Evolutionary conservation across 2,113 vertebrate genomes (phyloP), one percentile per base, ranked within the genome.

Genomic region (Percina caprodes): DNA sequence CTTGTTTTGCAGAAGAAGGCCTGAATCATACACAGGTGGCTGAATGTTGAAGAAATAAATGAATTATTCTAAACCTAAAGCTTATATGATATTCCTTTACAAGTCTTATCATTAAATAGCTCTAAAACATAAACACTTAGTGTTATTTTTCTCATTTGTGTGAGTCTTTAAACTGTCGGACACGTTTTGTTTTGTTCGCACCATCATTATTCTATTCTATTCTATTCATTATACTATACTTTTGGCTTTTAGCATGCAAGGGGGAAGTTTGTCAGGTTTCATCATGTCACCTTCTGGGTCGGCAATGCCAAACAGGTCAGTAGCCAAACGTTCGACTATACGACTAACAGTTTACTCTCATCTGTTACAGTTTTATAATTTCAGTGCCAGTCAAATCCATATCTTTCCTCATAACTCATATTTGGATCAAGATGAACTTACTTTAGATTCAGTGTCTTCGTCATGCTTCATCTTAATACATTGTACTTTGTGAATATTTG

Each of bases 201-300:
- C 24, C 26, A 12, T 21, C 3, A 24, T 63, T 13, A 1, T 55
- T 30, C 56, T 61, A 11, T 62, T 59, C n/a, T n/a, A n/a, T n/a
- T n/a, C n/a, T n/a, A n/a, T n/a, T n/a, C n/a, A n/a, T n/a, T n/a
- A n/a, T n/a, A n/a, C n/a, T n/a, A 6, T 30, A 6, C 21, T 56
- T 89, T 70, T 68, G 21, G 18, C 72, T 62, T 91, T 80, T 51
- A 96, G 96, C 95, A 60, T 15, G 80, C 84, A 56, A 92, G 73
- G 71, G 96, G 96, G 80, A 93, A 76, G 83, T 96, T 95, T 88
- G 9, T 96, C 49, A 92, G 26, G 73, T 96, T 96, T 87, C 96
- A 96, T 84, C 96, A 96, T 85, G 0, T 96, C 49, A 96, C 93
- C 26, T 96, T 96, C 86, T 96, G 96, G 96, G 96, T 96, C n/a